Base-by-base conservation (phyloP, 2,797 vertebrate genomes). In the Gastrophryne carolinensis region DNA sequence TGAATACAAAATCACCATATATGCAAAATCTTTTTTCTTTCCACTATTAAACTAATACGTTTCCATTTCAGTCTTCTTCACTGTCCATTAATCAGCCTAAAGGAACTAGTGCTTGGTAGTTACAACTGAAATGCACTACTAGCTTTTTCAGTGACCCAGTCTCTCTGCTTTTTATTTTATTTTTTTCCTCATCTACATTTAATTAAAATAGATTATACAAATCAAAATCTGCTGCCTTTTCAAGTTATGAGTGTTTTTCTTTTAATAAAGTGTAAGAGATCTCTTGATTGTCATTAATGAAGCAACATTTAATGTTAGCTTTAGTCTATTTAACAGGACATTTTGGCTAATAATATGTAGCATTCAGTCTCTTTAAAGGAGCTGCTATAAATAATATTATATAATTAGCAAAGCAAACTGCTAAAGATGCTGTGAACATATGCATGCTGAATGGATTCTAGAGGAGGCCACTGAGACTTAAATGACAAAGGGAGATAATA, bases 81-180 rank as follows among this genome's bases (percentile, higher is more conserved):
- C 50, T 24, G 49, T 77, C 66, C 39, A 76, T 76, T 76, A 76
- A 64, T 76, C 74, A 77, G 74, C 74, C 74, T 64, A 17, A 15
- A 71, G 66, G 37, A 77, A 77, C 66, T 47, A 63, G 74, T 32
- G 52, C 39, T 39, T 64, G 35, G 27, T 49, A 24, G 67, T 49
- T 76, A 47, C 19, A 47, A 63, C 35, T 63, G 47, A 27, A 71
- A 64, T 26, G 58, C 66, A 67, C 64, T 54, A 39, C 54, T 77
- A 27, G 21, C 53, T 67, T 64, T 52, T 58, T 67, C 54, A 75
- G 67, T 75, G 73, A 32, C 73, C 70, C 23, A 29, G 34, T 74
- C 61, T 44, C 23, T 29, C 4, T 29, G 39, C n/a, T 54, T 17
- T 53, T 23, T 67, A n/a, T 53, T 54, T n/a, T 54, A n/a, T 54